Base-by-base conservation (phyloP, 2,888 invertebrate species). In the Myopa tessellatipennis region DNA sequence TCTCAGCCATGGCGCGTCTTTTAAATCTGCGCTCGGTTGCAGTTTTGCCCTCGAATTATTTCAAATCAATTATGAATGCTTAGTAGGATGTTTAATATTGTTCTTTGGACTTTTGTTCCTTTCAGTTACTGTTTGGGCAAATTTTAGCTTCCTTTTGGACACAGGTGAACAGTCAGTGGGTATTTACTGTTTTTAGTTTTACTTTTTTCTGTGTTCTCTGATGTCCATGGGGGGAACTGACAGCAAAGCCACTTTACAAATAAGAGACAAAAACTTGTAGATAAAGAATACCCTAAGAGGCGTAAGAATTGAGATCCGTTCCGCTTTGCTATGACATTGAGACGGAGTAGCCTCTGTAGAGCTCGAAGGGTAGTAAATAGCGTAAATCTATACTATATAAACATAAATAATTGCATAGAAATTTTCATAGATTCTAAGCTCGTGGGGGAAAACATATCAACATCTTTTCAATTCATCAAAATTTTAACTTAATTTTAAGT, bases 41-140 rank as follows among this genome's bases (percentile, higher is more conserved):
- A 61, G 38, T 67, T 38, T 58, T 61, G 72, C 61, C 65, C 58
- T 50, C 61, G 50, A 71, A 60, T 78, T 72, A 73, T 82, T 83
- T 84, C 80, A 86, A 87, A 87, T 87, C 84, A 85, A 87, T 87
- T 87, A 82, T 82, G 82, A 85, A 87, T 87, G 87, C 87, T 83
- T 85, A 79, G 85, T 84, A 83, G 87, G 86, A 84, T 78, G 61
- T 73, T 70, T 60, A 10, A 61, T 78, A 26, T 45, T 58, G 36
- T 69, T 75, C 26, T 60, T 45, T 16, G 12, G 52, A 67, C 65
- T 52, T 50, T 78, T 79, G 73, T 73, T 4, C 36, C 16, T 61
- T 36, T 73, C 76, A 70, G 76, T 81, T 82, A 81, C 83, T 84
- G 84, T 84, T 84, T 84, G 82, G 84, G 82, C 83, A 83, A 81